These are phyloP conservation scores for Micromussa lordhowensis DNA, from an alignment of 92 coral and sea anemone species.

Conservation along the genomic window DNA sequence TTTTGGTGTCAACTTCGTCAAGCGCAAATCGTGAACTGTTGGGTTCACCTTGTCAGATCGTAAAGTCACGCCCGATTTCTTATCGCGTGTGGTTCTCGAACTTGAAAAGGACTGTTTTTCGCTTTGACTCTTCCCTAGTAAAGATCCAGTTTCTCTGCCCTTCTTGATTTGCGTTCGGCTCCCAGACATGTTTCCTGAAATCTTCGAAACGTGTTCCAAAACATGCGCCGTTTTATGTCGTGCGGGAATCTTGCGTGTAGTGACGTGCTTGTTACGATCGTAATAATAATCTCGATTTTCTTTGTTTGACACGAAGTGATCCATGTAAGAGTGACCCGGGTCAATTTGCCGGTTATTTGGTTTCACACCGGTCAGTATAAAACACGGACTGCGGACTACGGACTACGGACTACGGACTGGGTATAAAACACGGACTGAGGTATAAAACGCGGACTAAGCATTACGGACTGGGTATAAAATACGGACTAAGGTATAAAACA, in stretches of 20 bases:
- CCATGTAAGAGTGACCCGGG: constrained; percentile 4
- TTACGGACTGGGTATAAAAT: no score
- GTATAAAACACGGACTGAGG: no score
- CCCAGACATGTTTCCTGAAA: constrained; percentile 24
- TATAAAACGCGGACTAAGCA: no score
- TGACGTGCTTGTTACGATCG: constrained; percentile 32
- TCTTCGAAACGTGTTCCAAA: constrained; percentile 5
- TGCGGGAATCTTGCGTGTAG: constrained; percentile 4
- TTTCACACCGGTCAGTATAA: no score
- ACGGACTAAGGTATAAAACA: no score
- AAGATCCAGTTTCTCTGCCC: neutral
- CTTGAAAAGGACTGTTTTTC: neutral
- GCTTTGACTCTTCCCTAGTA: neutral
- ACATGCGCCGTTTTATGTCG: constrained; percentile 15
- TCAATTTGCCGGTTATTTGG: constrained; percentile 24
- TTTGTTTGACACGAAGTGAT: constrained; percentile 34
- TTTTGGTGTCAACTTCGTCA: constrained; percentile 7
- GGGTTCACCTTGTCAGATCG: neutral
- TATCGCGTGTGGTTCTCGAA: constrained; percentile 4
- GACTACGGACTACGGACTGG: no score
- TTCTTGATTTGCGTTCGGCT: constrained; percentile 18
- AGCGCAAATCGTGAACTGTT: neutral
- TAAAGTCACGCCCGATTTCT: neutral
- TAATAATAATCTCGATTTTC: constrained; percentile 5
- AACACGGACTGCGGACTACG: no score